phyloP scores from a whole-genome alignment of 2,797 vertebrate genomes.

The Megaceryle alcyon region DNA sequence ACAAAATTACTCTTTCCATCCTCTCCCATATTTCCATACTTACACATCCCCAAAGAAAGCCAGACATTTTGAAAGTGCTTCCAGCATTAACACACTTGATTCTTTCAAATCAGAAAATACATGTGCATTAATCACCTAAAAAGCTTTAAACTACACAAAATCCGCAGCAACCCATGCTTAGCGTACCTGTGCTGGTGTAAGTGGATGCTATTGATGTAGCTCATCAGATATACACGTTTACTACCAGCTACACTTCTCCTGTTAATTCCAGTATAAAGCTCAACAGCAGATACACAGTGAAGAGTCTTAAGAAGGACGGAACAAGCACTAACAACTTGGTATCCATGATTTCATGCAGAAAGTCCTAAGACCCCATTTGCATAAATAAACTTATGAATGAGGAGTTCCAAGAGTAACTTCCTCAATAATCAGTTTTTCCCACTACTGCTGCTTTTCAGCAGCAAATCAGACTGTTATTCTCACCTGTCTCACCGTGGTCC shows the following conservation, averaged over 20 bases:
- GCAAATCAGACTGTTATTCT: not conserved
- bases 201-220: not conserved
- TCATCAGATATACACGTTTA: not conserved
- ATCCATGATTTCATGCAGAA: not conserved
- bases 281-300: not conserved
- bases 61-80: not conserved
- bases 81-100: not conserved
- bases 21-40: not conserved
- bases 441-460: not conserved
- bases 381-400: not conserved
- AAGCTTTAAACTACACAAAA: not conserved
- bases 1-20: not conserved
- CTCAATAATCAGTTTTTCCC: not conserved
- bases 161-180: not conserved
- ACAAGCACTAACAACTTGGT: not conserved
- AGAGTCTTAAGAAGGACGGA: conserved; percentile 5
- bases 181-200: not conserved
- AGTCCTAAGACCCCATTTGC: not conserved
- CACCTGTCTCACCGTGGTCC: not conserved
- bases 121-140: conserved; percentile 19
- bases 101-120: conserved; percentile 27
- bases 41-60: not conserved
- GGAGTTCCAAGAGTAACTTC: not conserved
- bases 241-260: not conserved
- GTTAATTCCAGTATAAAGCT: not conserved